Conservation (phyloP, 2,888 invertebrate species). For the Adineta ricciae region DNA sequence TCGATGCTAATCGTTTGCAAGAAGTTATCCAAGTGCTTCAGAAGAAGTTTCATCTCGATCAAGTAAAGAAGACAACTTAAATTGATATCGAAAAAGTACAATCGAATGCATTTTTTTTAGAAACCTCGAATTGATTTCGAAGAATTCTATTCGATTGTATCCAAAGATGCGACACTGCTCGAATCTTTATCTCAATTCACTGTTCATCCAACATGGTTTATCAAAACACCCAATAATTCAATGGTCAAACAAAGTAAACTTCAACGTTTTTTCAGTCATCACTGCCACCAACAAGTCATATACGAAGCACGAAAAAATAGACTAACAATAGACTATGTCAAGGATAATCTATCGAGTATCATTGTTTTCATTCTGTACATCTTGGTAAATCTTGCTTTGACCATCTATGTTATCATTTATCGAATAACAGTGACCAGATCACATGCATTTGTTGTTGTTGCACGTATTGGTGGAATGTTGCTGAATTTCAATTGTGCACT, state of each 20-base stretch:
- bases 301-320: not conserved
- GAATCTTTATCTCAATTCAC: not conserved
- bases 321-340: not conserved
- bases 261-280: not conserved
- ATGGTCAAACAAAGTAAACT: not conserved
- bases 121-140: not conserved
- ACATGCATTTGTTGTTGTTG: not conserved
- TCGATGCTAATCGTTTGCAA: not conserved
- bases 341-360: not conserved
- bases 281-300: not conserved
- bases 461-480: conserved; percentile 26
- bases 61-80: not conserved
- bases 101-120: not conserved
- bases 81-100: no score
- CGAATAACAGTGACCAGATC: not conserved
- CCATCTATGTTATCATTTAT: not conserved
- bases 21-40: not conserved
- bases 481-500: not conserved
- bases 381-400: not conserved
- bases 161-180: not conserved
- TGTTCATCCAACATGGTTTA: not conserved
- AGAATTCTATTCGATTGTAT: not conserved
- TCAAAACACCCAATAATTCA: not conserved
- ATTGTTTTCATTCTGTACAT: not conserved
- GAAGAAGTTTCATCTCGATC: not conserved